These are phyloP conservation scores for Crypturellus tataupa DNA, from an alignment of 2,797 vertebrate genomes.

Conservation along the genomic window DNA sequence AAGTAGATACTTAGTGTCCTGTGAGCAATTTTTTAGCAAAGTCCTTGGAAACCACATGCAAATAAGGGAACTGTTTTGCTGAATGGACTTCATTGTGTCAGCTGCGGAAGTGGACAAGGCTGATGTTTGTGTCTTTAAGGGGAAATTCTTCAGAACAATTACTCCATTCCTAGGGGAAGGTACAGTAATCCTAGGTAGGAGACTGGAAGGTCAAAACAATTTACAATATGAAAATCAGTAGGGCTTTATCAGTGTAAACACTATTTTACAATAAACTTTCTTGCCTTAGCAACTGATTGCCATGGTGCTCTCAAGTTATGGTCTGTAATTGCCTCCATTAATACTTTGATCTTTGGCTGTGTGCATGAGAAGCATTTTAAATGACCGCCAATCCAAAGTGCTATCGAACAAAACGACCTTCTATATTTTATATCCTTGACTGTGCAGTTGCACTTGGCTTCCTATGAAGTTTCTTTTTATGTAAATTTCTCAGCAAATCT, in stretches of 20 bases:
- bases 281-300: not conserved
- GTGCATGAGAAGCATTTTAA: slow-evolving; percentile 21
- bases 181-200: not conserved
- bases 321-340: slow-evolving; percentile 16
- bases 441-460: not conserved
- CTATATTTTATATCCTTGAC: not conserved
- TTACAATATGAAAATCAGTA: not conserved
- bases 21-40: not conserved
- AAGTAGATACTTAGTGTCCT: not conserved
- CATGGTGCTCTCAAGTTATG: not conserved
- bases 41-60: not conserved
- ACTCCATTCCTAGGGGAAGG: not conserved
- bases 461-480: not conserved
- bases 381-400: not conserved
- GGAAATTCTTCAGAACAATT: not conserved
- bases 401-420: not conserved
- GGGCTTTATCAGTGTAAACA: not conserved
- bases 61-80: not conserved
- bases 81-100: not conserved
- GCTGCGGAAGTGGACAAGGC: not conserved
- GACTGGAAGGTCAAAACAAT: slow-evolving; percentile 5
- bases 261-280: slow-evolving; percentile 17
- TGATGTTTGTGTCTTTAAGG: not conserved
- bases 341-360: slow-evolving; percentile 20
- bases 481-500: not conserved